phyloP scores from a whole-genome alignment of 2,888 invertebrate species.

The Cheilosia variabilis region DNA sequence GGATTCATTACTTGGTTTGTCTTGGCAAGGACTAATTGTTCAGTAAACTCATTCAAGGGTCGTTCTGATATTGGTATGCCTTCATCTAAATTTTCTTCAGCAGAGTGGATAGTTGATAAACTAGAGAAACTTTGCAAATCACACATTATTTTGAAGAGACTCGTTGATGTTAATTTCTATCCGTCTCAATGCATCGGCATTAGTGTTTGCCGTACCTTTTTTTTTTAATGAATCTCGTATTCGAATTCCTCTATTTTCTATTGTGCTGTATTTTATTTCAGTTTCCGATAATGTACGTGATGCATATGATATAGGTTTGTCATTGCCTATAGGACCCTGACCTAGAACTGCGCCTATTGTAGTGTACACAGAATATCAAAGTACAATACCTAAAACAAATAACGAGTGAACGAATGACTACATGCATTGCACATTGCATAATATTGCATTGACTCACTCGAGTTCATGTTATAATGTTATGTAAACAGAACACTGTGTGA shows the following conservation, averaged over 20 bases:
- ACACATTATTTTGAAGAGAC: not conserved
- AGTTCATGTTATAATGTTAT: too few species aligned
- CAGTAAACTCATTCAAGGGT: slow-evolving; percentile 3
- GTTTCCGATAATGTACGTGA: too few species aligned
- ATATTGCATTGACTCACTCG: too few species aligned
- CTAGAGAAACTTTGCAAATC: not conserved
- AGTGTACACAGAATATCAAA: too few species aligned
- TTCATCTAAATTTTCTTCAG: slow-evolving; percentile 1
- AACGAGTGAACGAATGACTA: too few species aligned
- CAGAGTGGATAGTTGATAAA: slow-evolving; percentile 6
- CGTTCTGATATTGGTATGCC: slow-evolving; percentile 5
- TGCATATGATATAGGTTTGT: too few species aligned
- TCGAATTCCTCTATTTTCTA: slow-evolving; percentile 39
- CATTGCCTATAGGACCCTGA: too few species aligned
- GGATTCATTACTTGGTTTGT: not conserved
- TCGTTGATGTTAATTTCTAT: not conserved
- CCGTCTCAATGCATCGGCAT: slow-evolving; percentile 69
- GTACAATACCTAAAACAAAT: too few species aligned
- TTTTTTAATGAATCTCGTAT: slow-evolving; percentile 70
- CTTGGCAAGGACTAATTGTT: not conserved
- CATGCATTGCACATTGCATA: too few species aligned
- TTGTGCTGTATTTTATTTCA: slow-evolving; percentile 74
- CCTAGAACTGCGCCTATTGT: too few species aligned
- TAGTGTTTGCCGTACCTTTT: slow-evolving; percentile 66
- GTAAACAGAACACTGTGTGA: too few species aligned